A percentile compares a stretch with the other conserved stretches of the same genome.
phyloP scores from a whole-genome alignment of 2,797 vertebrate species.

The Sebastes itinus region DNA sequence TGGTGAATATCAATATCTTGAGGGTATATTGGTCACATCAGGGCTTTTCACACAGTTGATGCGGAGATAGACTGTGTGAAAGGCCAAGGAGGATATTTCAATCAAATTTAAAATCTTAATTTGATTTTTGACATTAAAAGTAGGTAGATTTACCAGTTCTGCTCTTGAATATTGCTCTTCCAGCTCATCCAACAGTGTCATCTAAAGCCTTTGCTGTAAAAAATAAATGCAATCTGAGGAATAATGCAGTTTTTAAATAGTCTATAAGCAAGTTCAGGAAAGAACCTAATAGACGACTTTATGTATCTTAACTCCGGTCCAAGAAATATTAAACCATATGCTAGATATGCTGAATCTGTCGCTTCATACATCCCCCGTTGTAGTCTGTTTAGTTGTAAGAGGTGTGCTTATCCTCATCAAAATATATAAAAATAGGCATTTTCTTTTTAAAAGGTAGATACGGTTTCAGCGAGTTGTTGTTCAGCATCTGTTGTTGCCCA shows the following conservation, averaged over 20 bases:
- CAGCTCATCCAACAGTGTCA: slow-evolving; percentile 40
- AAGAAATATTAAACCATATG: slow-evolving; percentile 48
- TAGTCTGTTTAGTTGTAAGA: slow-evolving; percentile 61
- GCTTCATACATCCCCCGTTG: slow-evolving; percentile 27
- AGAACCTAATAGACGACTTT: slow-evolving; percentile 15
- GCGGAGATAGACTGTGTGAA: slow-evolving; percentile 13
- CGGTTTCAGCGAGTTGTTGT: slow-evolving; percentile 64
- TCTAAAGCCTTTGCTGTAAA: slow-evolving; percentile 50
- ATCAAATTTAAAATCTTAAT: slow-evolving; percentile 26
- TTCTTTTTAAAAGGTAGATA: slow-evolving; percentile 79
- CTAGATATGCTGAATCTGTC: slow-evolving; percentile 61
- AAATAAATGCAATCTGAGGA: slow-evolving; percentile 49
- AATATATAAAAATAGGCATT: slow-evolving; percentile 86
- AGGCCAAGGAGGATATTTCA: slow-evolving; percentile 23
- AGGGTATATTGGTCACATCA: slow-evolving; percentile 17
- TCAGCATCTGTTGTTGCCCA: slow-evolving; percentile 61
- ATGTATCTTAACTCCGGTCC: slow-evolving; percentile 61
- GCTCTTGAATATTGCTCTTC: slow-evolving; percentile 28
- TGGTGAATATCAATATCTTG: slow-evolving; percentile 21
- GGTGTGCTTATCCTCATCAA: slow-evolving; percentile 85
- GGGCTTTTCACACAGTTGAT: slow-evolving; percentile 41
- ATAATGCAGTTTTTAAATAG: slow-evolving; percentile 29
- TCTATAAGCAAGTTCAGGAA: slow-evolving; percentile 32
- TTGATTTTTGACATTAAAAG: slow-evolving; percentile 28
- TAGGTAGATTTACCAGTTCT: slow-evolving; percentile 21